Evolutionary conservation across 2,888 invertebrate genomes (phyloP).

Genomic region (Zygaena filipendulae): DNA sequence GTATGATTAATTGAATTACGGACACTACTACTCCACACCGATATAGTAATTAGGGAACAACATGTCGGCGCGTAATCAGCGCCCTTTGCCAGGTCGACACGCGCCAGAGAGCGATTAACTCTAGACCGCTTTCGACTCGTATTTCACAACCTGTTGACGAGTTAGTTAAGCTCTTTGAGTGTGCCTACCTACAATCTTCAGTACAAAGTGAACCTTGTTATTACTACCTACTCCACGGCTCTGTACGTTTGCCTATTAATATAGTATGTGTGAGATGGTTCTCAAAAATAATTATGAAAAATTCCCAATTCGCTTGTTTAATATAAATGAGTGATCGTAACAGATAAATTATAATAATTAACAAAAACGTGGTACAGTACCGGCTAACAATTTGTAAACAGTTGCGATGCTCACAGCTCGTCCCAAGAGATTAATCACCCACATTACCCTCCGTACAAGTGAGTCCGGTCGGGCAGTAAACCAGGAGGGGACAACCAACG

Average conservation of each 20-base stretch:
- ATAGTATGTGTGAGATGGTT: too few relatives aligned
- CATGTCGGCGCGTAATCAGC: slow-evolving; percentile 53
- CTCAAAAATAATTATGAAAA: too few relatives aligned
- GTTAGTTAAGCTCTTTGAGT: slow-evolving; percentile 46
- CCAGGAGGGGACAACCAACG: slow-evolving; percentile 54
- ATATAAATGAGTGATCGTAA: too few relatives aligned
- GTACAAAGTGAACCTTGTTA: slow-evolving; percentile 35
- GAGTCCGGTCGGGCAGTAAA: slow-evolving; percentile 46
- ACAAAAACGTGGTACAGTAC: neutral
- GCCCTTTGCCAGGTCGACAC: slow-evolving; percentile 51
- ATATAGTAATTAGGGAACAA: slow-evolving; percentile 60
- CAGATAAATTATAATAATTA: neutral
- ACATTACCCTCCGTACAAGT: slow-evolving; percentile 33
- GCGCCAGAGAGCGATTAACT: slow-evolving; percentile 44
- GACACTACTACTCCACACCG: slow-evolving; percentile 52
- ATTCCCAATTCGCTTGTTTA: too few relatives aligned
- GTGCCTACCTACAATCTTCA: slow-evolving; percentile 33
- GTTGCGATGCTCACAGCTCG: slow-evolving; percentile 26
- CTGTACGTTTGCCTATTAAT: slow-evolving; percentile 15
- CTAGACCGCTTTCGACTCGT: slow-evolving; percentile 43
- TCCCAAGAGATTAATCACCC: slow-evolving; percentile 48
- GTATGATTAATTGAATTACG: slow-evolving; percentile 59
- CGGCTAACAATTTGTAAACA: slow-evolving; percentile 38
- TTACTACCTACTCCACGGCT: too few relatives aligned
- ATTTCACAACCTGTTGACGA: slow-evolving; percentile 64